A percentile compares a stretch with the other conserved stretches of the same genome.
Conservation (phyloP, 2,113 vertebrate species). For the Picathartes gymnocephalus region DNA sequence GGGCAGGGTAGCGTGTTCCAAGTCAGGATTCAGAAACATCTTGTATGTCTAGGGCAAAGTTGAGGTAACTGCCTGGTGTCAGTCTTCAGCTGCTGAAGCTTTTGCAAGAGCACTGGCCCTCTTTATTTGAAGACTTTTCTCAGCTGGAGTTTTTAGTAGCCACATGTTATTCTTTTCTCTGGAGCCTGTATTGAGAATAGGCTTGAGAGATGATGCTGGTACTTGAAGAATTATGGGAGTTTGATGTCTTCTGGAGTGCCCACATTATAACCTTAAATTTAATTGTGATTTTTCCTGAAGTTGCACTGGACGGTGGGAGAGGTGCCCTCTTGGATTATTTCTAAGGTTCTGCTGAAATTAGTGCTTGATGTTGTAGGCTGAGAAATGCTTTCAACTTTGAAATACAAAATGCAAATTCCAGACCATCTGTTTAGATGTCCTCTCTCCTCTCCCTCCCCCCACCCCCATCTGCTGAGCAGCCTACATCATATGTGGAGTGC, state of each 20-base stretch:
- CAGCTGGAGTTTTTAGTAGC: not conserved
- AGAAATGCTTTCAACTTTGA: not conserved
- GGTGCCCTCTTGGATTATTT: not conserved
- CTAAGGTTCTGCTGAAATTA: not conserved
- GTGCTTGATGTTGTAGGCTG: not conserved
- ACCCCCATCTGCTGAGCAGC: conserved; percentile 16
- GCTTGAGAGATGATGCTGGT: not conserved
- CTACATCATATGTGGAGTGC: not conserved
- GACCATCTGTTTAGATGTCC: conserved; percentile 46
- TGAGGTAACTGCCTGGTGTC: not conserved
- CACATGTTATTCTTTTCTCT: not conserved
- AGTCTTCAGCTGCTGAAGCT: not conserved
- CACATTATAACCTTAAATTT: not conserved
- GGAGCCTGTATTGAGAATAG: not conserved
- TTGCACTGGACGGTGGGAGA: not conserved
- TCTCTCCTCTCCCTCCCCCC: not conserved
- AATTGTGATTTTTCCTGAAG: not conserved
- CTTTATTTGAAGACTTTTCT: not conserved
- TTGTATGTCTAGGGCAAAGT: not conserved
- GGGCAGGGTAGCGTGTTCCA: rapidly evolving
- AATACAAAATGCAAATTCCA: conserved; percentile 28
- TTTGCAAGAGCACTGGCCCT: not conserved
- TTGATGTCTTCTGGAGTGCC: not conserved
- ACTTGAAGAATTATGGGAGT: not conserved
- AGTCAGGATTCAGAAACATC: not conserved